Evolutionary conservation across 2,888 invertebrate genomes (phyloP), one percentile per base, ranked within the genome.

Genomic region (Cerastis leucographa): DNA sequence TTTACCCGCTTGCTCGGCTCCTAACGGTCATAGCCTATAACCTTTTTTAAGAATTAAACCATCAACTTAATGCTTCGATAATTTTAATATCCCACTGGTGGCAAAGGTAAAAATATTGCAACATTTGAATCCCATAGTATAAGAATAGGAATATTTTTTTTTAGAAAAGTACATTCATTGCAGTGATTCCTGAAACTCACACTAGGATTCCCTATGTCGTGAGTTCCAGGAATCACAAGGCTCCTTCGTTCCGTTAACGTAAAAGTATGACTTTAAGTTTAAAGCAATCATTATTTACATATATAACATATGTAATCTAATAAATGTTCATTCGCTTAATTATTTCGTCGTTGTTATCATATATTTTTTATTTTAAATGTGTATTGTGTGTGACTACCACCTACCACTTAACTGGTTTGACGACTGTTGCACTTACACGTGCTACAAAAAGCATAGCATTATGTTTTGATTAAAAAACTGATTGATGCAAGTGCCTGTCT

Each of bases 361-460:
- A 4, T 46, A 25, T 77, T 65, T 44, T 42, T 69, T 66, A 49
- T 70, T 64, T 62, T 71, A 84, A 49, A 35, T 8, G 35, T 65
- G 54, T 75, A 66, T 75, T 74, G 84, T 74, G 19, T 62, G 35
- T 40, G 12, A n/a, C n/a, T 42, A n/a, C 8, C n/a, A 8, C 19
- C n/a, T 42, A n/a, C 8, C n/a, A 8, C 19, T 40, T 25, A 29
- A 2, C 14, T 59, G 35, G 17, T 35, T 35, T 35, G 35, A 35
- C 19, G 44, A 25, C 9, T 49, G 72, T 65, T 72, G 25, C 42
- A 61, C 29, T 67, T 71, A 81, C 85, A 77, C 77, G 74, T 85
- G 82, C 19, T 64, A 22, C 22, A 0, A 46, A 29, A 25, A n/a
- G 9, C 5, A 49, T 19, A 62, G 56, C 7, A 35, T 40, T 51